phyloP scores from a whole-genome alignment of 2,797 vertebrate genomes.

The Phalanger gymnotis region DNA sequence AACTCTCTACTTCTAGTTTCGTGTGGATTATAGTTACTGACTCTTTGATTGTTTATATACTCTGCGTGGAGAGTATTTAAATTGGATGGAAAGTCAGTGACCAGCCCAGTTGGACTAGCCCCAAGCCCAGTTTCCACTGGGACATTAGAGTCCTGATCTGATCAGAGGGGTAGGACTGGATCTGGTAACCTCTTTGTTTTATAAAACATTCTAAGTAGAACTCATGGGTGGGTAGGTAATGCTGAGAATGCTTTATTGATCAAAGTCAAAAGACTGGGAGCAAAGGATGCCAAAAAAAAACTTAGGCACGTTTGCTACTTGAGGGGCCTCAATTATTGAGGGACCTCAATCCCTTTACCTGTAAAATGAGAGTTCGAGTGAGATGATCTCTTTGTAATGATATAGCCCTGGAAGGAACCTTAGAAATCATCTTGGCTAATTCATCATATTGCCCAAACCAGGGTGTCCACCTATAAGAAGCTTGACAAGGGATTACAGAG shows the following conservation, averaged over 20 bases:
- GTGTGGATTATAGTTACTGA: background rate
- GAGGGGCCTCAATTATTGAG: background rate
- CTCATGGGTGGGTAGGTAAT: background rate
- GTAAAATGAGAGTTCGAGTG: background rate
- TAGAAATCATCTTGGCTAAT: background rate
- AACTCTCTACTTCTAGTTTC: background rate
- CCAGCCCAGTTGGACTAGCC: background rate
- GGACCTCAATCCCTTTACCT: background rate
- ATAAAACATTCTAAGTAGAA: background rate
- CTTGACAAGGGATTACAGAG: background rate
- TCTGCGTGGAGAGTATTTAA: accelerated
- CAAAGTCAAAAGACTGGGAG: background rate
- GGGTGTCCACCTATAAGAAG: background rate
- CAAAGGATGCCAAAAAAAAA: background rate
- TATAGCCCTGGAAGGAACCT: background rate
- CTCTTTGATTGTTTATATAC: accelerated
- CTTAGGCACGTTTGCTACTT: background rate
- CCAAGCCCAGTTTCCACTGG: background rate
- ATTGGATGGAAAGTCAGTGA: background rate
- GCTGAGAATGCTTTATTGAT: background rate
- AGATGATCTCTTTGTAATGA: background rate
- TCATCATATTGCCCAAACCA: background rate
- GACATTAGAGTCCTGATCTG: background rate
- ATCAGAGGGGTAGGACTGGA: background rate
- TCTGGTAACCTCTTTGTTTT: background rate